Evolutionary conservation across 2,113 vertebrate genomes (phyloP).

Genomic region (Pelobates fuscus): DNA sequence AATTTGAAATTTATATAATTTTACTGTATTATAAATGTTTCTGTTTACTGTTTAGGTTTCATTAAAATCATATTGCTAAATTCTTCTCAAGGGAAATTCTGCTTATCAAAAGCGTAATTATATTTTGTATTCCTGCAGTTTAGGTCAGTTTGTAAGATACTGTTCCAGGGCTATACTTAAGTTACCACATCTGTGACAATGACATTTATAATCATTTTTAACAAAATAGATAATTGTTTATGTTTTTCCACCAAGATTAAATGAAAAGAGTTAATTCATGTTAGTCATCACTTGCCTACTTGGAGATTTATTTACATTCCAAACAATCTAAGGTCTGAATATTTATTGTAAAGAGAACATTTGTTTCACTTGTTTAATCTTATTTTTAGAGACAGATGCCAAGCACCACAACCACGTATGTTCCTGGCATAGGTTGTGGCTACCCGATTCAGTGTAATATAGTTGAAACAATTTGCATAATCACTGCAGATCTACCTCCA

Average conservation of each 20-base stretch:
- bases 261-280: neutral
- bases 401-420: too few species aligned
- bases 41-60: neutral
- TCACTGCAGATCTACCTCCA: too few species aligned
- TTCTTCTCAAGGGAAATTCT: neutral
- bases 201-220: neutral
- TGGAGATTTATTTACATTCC: neutral
- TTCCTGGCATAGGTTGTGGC: too few species aligned
- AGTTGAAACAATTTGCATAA: too few species aligned
- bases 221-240: neutral
- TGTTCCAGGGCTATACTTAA: neutral
- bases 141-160: conserved; percentile 19
- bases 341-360: neutral
- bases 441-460: too few species aligned
- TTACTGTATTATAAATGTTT: conserved; percentile 17
- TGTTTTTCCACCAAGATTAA: neutral
- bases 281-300: neutral
- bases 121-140: conserved; percentile 6
- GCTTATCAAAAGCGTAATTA: conserved; percentile 16
- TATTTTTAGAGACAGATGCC: too few species aligned
- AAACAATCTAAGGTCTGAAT: neutral
- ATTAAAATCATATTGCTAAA: conserved; percentile 12
- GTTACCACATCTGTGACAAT: conserved; percentile 11
- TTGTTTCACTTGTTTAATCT: too few species aligned
- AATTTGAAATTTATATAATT: neutral